Percentiles rank a stretch among this genome's conserved stretches.
Evolutionary conservation across 64 coral and sea anemone genomes (phyloP).

Genomic region (Astreopora myriophthalma): DNA sequence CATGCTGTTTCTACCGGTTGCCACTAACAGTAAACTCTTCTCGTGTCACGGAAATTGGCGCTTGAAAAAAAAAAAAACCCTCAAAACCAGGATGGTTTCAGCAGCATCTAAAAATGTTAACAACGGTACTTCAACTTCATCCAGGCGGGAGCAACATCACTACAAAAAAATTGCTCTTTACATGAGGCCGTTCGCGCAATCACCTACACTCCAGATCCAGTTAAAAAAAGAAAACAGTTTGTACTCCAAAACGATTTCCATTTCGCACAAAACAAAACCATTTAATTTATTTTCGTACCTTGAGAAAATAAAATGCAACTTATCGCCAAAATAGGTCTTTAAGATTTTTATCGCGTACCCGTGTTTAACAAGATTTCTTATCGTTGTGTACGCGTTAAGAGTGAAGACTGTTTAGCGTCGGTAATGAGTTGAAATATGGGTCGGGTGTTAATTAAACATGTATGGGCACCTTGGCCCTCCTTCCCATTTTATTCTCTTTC

Average conservation of each 20-base stretch:
- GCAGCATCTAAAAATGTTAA: neutral
- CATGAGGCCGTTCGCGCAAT: too few relatives aligned
- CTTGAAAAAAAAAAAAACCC: neutral
- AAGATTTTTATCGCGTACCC: conserved; percentile 12
- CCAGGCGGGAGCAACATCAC: neutral
- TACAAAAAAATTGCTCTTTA: neutral
- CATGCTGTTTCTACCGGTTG: conserved; percentile 52
- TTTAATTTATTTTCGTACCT: conserved; percentile 26
- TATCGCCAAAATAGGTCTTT: conserved; percentile 46
- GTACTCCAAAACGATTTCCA: conserved; percentile 22
- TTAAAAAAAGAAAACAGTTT: conserved; percentile 21
- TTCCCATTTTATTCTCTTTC: conserved; percentile 7
- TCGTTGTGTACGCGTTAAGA: neutral
- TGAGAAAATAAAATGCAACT: conserved; percentile 30
- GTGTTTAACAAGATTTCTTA: conserved; percentile 27
- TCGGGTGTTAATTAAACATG: conserved; percentile 45
- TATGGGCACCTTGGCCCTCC: conserved; percentile 32
- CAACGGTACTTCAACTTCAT: neutral
- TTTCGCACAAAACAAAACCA: conserved; percentile 21
- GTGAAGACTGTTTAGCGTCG: conserved; percentile 19
- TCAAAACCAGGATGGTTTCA: neutral
- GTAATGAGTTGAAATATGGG: conserved; percentile 24
- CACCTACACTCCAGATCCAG: neutral
- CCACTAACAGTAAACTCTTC: conserved; percentile 52
- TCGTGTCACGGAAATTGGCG: conserved; percentile 35